Evolutionary conservation across 2,888 invertebrate species (phyloP), one percentile per base, ranked within the genome.

Genomic region (Drosophila mimica): DNA sequence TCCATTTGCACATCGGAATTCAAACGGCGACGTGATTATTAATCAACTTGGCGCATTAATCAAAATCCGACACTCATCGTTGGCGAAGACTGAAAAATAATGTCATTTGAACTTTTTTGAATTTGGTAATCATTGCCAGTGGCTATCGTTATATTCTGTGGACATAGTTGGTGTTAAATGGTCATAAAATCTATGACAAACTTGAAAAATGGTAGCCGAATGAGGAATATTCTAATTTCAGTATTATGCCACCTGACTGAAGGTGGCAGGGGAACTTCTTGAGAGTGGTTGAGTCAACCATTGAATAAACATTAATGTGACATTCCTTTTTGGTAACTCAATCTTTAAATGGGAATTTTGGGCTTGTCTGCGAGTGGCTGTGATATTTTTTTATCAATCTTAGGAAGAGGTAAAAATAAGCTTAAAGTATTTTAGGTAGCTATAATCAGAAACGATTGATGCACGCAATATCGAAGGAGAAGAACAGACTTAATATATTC

Each of bases 31-130:
- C 70, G 65, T 81, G 80, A 80, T 80, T 69, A 72, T 60, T 74
- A 69, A 80, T 79, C 74, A 77, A 79, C 51, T 77, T 80, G 63
- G 71, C 66, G 62, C 56, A 57, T 74, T 62, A 59, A 65, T 70
- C 59, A 60, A 59, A 59, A 60, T 5, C 15, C 52, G 25, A 38
- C 28, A 36, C 15, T 33, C 51, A 58, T 38, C 52, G 43, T 43
- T 58, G 30, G 40, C 13, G 52, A 20, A 40, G 30, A 51, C 49
- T 46, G 56, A 52, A 69, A 62, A 62, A 61, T 51, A 43, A 28
- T 62, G 43, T 69, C 38, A 54, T 49, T 59, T 66, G 9, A 56
- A 48, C 31, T 53, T 46, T 31, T 20, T 69, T 59, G 33, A 30
- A 30, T 28, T 58, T 53, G 33, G 53, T 58, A 48, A 53, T 48